Evolutionary conservation across 2,888 invertebrate species (phyloP).

Genomic region (Caenorhabditis sinica): DNA sequence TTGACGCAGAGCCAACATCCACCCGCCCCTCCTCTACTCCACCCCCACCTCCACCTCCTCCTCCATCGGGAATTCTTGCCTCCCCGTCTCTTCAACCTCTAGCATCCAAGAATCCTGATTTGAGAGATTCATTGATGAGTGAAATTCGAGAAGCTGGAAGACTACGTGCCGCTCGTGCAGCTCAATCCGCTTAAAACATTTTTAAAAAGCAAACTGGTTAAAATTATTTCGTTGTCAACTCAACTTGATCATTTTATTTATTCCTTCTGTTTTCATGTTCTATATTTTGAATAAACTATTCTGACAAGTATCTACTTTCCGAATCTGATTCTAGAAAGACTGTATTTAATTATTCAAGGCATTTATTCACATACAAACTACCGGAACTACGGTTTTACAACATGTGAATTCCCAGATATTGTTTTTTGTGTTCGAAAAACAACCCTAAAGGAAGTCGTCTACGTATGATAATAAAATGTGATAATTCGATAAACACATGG

Average conservation of each 20-base stretch:
- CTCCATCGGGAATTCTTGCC: constrained; percentile 27
- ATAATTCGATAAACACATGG: no score
- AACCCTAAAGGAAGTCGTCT: no score
- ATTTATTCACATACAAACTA: no score
- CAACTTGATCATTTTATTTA: not conserved
- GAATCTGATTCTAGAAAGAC: not conserved
- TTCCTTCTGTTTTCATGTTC: no score
- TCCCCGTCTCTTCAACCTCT: constrained; percentile 8
- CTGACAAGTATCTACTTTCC: no score
- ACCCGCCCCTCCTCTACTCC: constrained; percentile 29
- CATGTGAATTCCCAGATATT: no score
- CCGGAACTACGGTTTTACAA: no score
- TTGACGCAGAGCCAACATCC: constrained; percentile 1
- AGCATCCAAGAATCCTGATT: constrained; percentile 27
- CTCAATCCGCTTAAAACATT: constrained; percentile 45
- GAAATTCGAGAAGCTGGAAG: constrained; percentile 67
- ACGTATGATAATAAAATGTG: no score
- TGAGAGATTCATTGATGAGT: constrained; percentile 57
- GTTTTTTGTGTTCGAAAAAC: no score
- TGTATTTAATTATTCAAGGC: no score
- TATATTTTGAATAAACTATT: not conserved
- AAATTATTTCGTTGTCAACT: constrained; percentile 16
- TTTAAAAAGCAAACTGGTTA: constrained; percentile 30
- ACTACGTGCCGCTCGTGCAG: constrained; percentile 55
- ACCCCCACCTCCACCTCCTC: constrained; percentile 61